These are phyloP conservation scores for Tautogolabrus adspersus DNA, from an alignment of 2,113 vertebrate species.

Conservation along the genomic window DNA sequence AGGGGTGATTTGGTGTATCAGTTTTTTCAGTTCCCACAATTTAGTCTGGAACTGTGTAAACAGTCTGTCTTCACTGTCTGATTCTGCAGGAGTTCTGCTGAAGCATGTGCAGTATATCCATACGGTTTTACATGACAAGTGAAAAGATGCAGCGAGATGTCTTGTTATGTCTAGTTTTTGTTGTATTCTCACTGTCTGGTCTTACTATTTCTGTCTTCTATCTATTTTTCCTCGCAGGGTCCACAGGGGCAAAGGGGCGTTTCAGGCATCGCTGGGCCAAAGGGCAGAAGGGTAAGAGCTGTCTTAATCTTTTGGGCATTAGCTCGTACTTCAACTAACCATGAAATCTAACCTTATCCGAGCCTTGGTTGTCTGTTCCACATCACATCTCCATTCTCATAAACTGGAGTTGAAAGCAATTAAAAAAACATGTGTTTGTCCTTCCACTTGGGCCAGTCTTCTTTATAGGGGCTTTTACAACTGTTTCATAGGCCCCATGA, in stretches of 20 bases:
- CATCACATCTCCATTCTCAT: constrained; percentile 27
- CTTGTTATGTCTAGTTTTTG: neutral
- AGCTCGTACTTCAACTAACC: neutral
- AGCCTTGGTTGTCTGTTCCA: constrained; percentile 21
- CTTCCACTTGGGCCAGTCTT: constrained; percentile 10
- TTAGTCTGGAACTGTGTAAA: constrained; percentile 31
- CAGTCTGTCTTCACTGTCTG: neutral
- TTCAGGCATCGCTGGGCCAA: constrained; percentile 87
- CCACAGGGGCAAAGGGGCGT: constrained; percentile 86
- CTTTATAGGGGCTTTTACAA: constrained; percentile 40
- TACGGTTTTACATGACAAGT: constrained; percentile 1
- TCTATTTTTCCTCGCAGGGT: constrained; percentile 82
- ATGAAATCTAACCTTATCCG: constrained; percentile 15
- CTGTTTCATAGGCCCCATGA: constrained; percentile 22
- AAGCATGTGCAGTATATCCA: neutral
- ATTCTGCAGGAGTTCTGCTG: neutral
- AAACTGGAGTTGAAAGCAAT: constrained; percentile 41
- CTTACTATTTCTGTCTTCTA: neutral
- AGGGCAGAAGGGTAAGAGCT: constrained; percentile 92
- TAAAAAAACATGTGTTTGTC: constrained; percentile 32
- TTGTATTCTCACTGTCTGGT: neutral
- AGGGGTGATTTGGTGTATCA: constrained; percentile 5
- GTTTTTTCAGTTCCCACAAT: constrained; percentile 20
- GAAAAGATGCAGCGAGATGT: neutral
- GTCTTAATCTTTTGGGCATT: constrained; percentile 1